Evolutionary conservation across 2,113 vertebrate genomes (phyloP), one percentile per base, ranked within the genome.

Genomic region (Chaetorhynchus papuensis): DNA sequence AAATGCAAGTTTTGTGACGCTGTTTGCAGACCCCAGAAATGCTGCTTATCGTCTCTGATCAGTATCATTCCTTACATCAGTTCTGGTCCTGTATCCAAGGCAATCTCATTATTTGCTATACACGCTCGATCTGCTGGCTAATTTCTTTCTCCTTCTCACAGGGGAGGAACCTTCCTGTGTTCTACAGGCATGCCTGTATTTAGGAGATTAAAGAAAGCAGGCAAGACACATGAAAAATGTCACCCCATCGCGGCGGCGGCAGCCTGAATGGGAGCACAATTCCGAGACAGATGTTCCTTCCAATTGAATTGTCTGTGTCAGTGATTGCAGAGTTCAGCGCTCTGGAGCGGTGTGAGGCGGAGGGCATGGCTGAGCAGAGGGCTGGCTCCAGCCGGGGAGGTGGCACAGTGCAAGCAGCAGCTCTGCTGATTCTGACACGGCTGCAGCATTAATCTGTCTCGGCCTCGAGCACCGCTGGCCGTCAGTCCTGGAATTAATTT

Each of bases 21-120:
- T 76, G n/a, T 52, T 90, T 75, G 53, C 82, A 69, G 88, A 84
- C 63, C 56, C 61, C 37, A n/a, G 71, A 60, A 92, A 72, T 10
- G 54, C 57, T 3, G 39, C 87, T 83, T 85, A 69, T 83, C 63
- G 24, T 6, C 83, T 72, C 63, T 2, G 10, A 97, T 95, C 85
- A 80, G 84, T 91, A 88, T 66, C 92, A 85, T 37, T 50, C 94
- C 72, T 94, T 54, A 66, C 85, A 37, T 56, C 68, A 75, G 92
- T 94, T 94, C 94, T 27, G 0, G 21, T 17, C 92, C 54, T 9
- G 79, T 96, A 94, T 93, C 90, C 93, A 93, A 92, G 93, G 96
- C 85, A 89, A 86, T 97, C 90, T 91, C 85, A 88, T 96, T 94
- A 91, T 92, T 96, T 94, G 79, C 88, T 81, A 1, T 64, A 63